Evolutionary conservation across 1,140 invertebrate genomes (phyloP).

Genomic region (Schlechtendalia chinensis): DNA sequence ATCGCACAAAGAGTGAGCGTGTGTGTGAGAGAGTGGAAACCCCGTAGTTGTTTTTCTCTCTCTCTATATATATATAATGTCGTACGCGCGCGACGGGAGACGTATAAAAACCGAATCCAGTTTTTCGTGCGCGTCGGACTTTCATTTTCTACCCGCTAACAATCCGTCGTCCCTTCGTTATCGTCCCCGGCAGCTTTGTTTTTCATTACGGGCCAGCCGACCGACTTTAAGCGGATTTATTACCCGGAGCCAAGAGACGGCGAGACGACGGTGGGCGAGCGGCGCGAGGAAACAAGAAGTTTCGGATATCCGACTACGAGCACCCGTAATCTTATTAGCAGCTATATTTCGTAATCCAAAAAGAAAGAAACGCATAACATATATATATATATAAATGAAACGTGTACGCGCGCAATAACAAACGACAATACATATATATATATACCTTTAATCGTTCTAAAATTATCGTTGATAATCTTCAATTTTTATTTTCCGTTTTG

Average conservation of each 20-base stretch:
- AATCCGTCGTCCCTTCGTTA: constrained; percentile 27
- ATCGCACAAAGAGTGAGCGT: constrained; percentile 14
- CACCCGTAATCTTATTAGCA: constrained; percentile 47
- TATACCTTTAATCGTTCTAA: constrained; percentile 11
- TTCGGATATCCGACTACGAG: constrained; percentile 46
- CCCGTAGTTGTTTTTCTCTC: constrained; percentile 38
- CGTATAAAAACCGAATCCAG: constrained; percentile 37
- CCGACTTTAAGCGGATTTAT: constrained; percentile 49
- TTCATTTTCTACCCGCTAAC: constrained; percentile 40
- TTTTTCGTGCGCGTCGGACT: constrained; percentile 36
- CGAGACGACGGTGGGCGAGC: background rate
- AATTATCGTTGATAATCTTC: background rate
- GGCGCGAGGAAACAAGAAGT: constrained; percentile 28
- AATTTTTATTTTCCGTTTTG: background rate
- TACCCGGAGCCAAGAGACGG: constrained; percentile 30
- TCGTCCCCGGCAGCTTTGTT: constrained; percentile 47
- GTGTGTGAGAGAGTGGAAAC: no score
- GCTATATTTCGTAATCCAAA: constrained; percentile 47
- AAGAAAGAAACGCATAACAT: constrained; percentile 34
- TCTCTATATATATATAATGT: background rate
- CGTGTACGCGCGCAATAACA: no score
- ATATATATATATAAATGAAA: background rate
- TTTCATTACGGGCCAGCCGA: constrained; percentile 44
- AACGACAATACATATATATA: background rate
- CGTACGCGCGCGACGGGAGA: background rate